Evolutionary conservation across 2,888 invertebrate species (phyloP).

Genomic region (Cinara cedri): DNA sequence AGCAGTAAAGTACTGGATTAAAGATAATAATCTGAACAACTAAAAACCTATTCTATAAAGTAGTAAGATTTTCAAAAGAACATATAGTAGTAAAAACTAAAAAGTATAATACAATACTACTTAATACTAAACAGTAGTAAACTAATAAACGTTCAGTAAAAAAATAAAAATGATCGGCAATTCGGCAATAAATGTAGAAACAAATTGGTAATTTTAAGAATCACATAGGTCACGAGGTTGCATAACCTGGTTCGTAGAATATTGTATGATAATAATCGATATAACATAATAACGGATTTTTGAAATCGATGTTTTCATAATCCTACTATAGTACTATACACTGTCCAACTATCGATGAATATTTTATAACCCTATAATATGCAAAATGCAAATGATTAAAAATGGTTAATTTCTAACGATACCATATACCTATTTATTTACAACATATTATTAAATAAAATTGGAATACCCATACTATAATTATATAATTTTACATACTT

Average conservation of each 20-base stretch:
- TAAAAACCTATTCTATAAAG: neutral
- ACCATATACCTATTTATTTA: too few relatives aligned
- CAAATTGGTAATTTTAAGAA: slow-evolving; percentile 13
- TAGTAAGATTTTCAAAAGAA: neutral
- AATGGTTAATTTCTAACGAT: too few relatives aligned
- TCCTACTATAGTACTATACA: neutral
- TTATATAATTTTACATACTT: too few relatives aligned
- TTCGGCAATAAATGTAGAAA: slow-evolving; percentile 4
- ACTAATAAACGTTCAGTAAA: neutral
- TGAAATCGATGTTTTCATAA: slow-evolving; percentile 22
- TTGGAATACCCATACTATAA: too few relatives aligned
- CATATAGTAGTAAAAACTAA: neutral
- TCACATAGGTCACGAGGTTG: slow-evolving; percentile 54
- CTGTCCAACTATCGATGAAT: neutral
- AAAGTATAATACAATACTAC: neutral
- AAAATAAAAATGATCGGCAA: too few relatives aligned
- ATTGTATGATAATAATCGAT: slow-evolving; percentile 37
- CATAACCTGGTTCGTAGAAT: slow-evolving; percentile 47
- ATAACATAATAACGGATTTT: neutral
- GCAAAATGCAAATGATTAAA: too few relatives aligned
- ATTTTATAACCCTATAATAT: too few relatives aligned
- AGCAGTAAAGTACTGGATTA: neutral
- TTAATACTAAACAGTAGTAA: neutral
- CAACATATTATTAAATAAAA: too few relatives aligned
- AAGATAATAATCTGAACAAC: neutral